These are phyloP conservation scores for Amblyopsis rosae DNA, from an alignment of 2,113 vertebrate genomes.

Conservation along the genomic window DNA sequence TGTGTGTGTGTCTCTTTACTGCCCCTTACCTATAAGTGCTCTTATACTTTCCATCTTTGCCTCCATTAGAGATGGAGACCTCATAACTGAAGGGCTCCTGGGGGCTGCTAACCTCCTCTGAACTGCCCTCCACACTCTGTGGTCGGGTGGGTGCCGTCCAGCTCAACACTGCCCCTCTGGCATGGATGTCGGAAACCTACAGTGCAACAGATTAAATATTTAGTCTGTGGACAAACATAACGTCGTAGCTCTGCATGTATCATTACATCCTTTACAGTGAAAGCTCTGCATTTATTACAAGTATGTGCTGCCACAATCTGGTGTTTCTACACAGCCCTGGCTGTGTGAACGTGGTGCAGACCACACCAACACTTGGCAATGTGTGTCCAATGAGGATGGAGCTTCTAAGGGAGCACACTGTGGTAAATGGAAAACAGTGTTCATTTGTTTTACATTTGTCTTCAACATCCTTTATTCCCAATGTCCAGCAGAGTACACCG, in stretches of 20 bases:
- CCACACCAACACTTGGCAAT: no score
- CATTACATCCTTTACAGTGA: neutral
- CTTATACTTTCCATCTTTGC: constrained; percentile 91
- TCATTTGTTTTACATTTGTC: no score
- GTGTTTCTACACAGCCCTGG: no score
- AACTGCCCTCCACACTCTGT: constrained; percentile 68
- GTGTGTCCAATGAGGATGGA: no score
- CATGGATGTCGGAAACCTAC: constrained; percentile 88
- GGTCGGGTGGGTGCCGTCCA: constrained; percentile 83
- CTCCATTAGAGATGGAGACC: constrained; percentile 84
- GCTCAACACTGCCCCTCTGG: constrained; percentile 78
- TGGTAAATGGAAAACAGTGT: no score
- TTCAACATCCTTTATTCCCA: no score
- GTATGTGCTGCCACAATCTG: no score
- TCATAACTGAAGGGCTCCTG: constrained; percentile 81
- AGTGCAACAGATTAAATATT: neutral
- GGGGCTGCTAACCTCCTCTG: constrained; percentile 52
- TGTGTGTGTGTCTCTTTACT: neutral
- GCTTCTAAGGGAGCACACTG: no score
- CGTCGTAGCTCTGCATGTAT: neutral
- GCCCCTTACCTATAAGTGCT: constrained; percentile 81
- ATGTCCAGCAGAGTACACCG: no score
- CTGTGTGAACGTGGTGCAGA: no score
- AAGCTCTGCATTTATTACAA: no score
- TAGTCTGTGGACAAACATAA: neutral